phyloP scores from a whole-genome alignment of 2,888 invertebrate species.

The Drosophila emarginata region DNA sequence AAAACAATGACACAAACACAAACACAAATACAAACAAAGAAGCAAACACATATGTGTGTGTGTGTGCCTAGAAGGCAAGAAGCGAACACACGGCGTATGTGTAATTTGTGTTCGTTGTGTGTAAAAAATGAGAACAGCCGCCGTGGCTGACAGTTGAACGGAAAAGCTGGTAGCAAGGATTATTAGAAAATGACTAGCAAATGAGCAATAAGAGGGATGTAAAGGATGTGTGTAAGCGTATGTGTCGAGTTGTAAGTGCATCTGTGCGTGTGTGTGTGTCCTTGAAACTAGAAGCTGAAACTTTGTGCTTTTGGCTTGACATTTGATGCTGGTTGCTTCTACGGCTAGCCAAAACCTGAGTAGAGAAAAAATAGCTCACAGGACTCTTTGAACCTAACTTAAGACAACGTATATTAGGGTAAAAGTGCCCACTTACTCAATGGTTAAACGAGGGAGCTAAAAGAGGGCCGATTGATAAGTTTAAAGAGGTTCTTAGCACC shows the following conservation, averaged over 20 bases:
- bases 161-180: constrained; percentile 45
- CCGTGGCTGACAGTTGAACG: constrained; percentile 32
- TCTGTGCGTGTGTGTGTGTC: constrained; percentile 26
- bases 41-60: background rate
- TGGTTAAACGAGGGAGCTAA: background rate
- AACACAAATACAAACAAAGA: constrained; percentile 3
- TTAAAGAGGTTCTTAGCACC: background rate
- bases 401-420: constrained; percentile 46
- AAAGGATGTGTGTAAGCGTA: background rate
- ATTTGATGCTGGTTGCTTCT: constrained; percentile 13
- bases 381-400: constrained; percentile 45
- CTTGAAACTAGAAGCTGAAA: constrained; percentile 44
- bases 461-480: constrained; percentile 24
- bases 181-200: constrained; percentile 51
- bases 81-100: constrained; percentile 49
- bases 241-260: background rate
- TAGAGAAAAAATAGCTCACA: background rate
- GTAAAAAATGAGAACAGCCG: constrained; percentile 55
- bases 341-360: background rate
- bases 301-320: constrained; percentile 26
- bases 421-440: constrained; percentile 25
- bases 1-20: constrained; percentile 33
- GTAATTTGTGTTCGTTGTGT: constrained; percentile 32
- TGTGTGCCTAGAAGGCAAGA: background rate
- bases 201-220: constrained; percentile 9